Percentiles rank a stretch among this genome's conserved stretches.
Conservation (phyloP, 2,113 vertebrate species). For the Rynchops niger region DNA sequence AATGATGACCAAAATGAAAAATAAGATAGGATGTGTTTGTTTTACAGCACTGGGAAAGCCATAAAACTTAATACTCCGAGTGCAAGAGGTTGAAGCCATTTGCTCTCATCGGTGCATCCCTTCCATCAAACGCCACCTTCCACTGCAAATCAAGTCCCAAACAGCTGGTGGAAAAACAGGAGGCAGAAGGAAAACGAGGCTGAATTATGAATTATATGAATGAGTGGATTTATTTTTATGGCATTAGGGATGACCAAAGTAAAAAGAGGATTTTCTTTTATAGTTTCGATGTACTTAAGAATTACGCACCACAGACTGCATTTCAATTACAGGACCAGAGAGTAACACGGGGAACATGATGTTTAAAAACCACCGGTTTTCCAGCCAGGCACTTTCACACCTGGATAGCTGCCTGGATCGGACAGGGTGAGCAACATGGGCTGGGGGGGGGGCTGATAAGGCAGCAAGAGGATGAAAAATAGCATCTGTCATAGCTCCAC, state of each 20-base stretch:
- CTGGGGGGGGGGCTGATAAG: neutral
- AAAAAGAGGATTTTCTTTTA: neutral
- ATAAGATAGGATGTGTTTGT: slow-evolving; percentile 24
- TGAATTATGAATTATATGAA: neutral
- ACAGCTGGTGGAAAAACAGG: neutral
- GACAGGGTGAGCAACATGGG: neutral
- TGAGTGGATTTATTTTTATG: neutral
- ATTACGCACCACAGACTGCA: neutral
- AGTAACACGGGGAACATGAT: neutral
- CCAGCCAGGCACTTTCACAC: neutral
- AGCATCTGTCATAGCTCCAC: neutral
- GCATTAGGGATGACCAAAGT: neutral
- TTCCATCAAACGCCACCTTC: neutral
- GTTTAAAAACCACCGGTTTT: neutral
- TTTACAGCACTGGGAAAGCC: slow-evolving; percentile 7
- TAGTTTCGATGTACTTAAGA: neutral
- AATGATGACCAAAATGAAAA: slow-evolving; percentile 45
- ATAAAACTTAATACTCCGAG: slow-evolving; percentile 1
- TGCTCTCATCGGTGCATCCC: neutral
- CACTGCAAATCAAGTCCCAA: neutral
- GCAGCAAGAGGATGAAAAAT: neutral
- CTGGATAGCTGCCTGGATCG: neutral
- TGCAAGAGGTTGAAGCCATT: neutral
- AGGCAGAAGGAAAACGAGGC: neutral
- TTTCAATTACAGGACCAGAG: neutral